Conservation (phyloP, 2,113 vertebrate species). For the Dinomys branickii region DNA sequence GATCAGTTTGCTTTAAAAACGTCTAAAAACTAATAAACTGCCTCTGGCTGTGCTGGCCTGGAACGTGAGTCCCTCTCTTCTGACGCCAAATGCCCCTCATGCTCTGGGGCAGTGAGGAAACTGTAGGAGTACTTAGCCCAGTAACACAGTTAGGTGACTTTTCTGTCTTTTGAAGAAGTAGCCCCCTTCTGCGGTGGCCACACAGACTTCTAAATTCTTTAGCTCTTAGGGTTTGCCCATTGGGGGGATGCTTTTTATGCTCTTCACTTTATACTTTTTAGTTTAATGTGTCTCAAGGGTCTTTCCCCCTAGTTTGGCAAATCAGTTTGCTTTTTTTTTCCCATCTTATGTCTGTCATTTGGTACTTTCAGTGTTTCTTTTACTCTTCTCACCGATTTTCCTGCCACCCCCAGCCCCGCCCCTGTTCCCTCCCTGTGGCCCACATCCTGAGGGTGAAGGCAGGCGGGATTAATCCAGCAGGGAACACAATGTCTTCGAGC, state of each 20-base stretch:
- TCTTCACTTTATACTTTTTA: not conserved
- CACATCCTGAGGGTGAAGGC: constrained; percentile 85
- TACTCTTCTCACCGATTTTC: not conserved
- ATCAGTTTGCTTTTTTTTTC: not conserved
- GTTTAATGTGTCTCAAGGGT: not conserved
- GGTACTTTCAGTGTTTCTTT: constrained; percentile 10
- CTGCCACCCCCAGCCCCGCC: not conserved
- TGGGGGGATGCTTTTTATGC: not conserved
- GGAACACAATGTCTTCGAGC: constrained; percentile 91
- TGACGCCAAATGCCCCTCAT: not conserved
- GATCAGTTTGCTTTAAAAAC: not conserved
- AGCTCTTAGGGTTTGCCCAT: not conserved
- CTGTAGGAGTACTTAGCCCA: constrained; percentile 22
- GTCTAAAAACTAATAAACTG: not conserved
- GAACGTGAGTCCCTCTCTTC: not conserved
- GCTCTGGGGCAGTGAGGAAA: too few species aligned
- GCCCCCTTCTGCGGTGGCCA: not conserved
- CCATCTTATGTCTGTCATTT: not conserved
- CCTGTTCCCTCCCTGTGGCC: constrained; percentile 50
- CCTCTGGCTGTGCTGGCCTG: not conserved
- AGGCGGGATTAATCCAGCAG: constrained; percentile 89
- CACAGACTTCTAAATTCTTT: not conserved
- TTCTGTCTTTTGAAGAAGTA: constrained; percentile 8
- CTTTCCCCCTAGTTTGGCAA: not conserved
- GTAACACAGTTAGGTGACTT: not conserved